Evolutionary conservation across 2,888 invertebrate genomes (phyloP).

Genomic region (Diogma glabrata): DNA sequence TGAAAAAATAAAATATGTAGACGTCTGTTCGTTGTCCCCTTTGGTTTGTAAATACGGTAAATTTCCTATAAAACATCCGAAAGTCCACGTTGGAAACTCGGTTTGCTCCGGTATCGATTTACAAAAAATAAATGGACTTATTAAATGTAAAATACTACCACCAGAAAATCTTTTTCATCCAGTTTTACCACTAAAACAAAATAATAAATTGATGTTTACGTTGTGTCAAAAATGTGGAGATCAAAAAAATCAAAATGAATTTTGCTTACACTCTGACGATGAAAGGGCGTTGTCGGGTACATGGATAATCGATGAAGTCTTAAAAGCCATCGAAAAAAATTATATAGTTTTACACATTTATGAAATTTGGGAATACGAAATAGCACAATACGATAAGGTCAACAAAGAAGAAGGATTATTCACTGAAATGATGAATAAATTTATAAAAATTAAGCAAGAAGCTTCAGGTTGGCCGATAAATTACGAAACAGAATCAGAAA

Average conservation of each 20-base stretch:
- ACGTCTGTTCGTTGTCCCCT: conserved; percentile 25
- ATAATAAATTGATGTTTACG: conserved; percentile 22
- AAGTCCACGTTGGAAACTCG: background rate
- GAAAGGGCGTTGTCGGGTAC: background rate
- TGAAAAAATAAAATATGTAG: conserved; percentile 23
- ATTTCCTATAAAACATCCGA: background rate
- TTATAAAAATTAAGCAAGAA: conserved; percentile 22
- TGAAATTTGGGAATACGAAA: conserved; percentile 25
- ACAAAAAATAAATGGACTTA: background rate
- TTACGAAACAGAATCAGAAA: conserved; percentile 15
- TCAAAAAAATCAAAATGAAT: background rate
- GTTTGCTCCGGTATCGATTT: background rate
- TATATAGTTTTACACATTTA: conserved; percentile 18
- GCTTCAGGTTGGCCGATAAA: conserved; percentile 21
- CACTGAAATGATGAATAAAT: conserved; percentile 23
- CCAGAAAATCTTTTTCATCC: conserved; percentile 23
- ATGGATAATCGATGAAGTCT: background rate
- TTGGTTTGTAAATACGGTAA: background rate
- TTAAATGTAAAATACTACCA: too few relatives aligned
- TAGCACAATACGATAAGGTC: conserved; percentile 17
- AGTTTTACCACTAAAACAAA: conserved; percentile 23
- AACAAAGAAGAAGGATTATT: conserved; percentile 19
- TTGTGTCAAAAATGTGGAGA: conserved; percentile 21
- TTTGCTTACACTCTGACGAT: background rate
- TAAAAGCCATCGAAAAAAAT: background rate